Conservation (phyloP, 2,888 invertebrate genomes). For the Pammene fasciana region DNA sequence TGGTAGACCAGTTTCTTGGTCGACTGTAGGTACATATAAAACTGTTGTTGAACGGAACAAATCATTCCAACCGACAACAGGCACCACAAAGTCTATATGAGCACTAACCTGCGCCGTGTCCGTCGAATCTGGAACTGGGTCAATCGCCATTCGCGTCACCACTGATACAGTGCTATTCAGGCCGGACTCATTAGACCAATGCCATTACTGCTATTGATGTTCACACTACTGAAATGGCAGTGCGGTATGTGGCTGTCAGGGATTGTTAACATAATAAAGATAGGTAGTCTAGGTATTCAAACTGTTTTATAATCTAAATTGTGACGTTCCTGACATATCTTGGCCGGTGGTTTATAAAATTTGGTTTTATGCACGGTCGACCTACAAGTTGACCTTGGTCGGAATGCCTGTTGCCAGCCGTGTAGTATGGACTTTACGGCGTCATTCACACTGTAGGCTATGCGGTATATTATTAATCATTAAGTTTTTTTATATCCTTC, state of each 20-base stretch:
- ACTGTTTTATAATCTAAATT: too few species aligned
- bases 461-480: too few species aligned
- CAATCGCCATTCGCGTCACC: conserved; percentile 37
- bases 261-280: background rate
- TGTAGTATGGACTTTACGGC: too few species aligned
- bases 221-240: background rate
- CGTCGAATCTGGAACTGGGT: conserved; percentile 30
- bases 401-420: too few species aligned
- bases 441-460: too few species aligned
- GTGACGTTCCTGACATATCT: too few species aligned
- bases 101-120: background rate
- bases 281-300: too few species aligned
- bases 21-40: background rate
- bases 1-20: too few species aligned
- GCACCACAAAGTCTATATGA: background rate
- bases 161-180: conserved; percentile 38
- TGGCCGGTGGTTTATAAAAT: too few species aligned
- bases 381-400: too few species aligned
- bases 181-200: conserved; percentile 34
- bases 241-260: background rate
- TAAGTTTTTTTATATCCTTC: too few species aligned
- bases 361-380: too few species aligned
- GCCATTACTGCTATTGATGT: conserved; percentile 29
- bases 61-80: background rate
- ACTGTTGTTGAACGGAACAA: background rate